Percentiles rank a stretch among this genome's conserved stretches.
Conservation (phyloP, 2,113 vertebrate species). For the Sula dactylatra region DNA sequence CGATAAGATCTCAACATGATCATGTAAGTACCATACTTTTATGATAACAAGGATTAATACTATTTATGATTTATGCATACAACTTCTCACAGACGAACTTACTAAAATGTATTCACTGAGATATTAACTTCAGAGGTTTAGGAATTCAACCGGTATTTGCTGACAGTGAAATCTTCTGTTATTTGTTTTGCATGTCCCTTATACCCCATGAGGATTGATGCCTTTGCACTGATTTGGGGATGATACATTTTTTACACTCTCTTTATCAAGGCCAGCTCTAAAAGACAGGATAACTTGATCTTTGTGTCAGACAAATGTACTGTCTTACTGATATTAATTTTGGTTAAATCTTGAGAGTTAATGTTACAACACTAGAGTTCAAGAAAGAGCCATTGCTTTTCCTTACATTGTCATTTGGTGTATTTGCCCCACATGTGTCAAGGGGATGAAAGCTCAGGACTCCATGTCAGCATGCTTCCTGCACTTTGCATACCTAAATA, state of each 20-base stretch:
- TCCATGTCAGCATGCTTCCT: not conserved
- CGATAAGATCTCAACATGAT: fast-evolving
- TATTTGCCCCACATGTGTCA: not conserved
- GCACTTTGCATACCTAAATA: not conserved
- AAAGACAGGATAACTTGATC: not conserved
- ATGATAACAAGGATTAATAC: not conserved
- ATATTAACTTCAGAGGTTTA: not conserved
- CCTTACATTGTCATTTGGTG: not conserved
- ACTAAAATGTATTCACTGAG: not conserved
- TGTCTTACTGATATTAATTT: not conserved
- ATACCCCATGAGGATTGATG: not conserved
- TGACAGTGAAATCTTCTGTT: not conserved
- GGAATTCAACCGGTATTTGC: not conserved
- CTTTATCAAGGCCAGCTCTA: not conserved
- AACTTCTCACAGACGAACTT: not conserved
- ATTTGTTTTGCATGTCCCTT: not conserved
- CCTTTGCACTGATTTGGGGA: not conserved
- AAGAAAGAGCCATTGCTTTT: not conserved
- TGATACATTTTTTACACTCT: not conserved
- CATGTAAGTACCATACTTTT: not conserved
- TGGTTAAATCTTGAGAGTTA: not conserved
- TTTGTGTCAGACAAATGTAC: not conserved
- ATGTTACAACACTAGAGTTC: not conserved
- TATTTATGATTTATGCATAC: not conserved
- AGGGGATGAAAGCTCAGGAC: not conserved